Base-by-base conservation (phyloP, 1,140 invertebrate genomes). In the Mizuhopecten yessoensis region DNA sequence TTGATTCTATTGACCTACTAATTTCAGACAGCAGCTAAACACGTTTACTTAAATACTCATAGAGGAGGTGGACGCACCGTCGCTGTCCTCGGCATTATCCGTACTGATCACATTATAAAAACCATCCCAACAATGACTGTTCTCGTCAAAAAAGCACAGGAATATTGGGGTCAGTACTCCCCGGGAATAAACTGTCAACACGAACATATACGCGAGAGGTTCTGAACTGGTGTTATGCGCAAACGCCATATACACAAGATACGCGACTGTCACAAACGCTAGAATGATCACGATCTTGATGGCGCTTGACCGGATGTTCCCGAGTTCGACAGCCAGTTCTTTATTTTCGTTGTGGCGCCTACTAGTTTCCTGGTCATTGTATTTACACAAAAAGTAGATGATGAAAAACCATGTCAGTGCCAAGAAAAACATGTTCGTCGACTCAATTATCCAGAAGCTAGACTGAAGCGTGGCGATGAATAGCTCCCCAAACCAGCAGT, bases 361-460 rank as follows among this genome's bases (percentile, higher is more conserved):
- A 23, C 89, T 87, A 11, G 87, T 87, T 89, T 89, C 86, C n/a
- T 89, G 75, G 20, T 90, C 88, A 13, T 90, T 90, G 75, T 42
- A 92, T 89, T 90, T 92, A 88, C 90, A 89, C 45, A 92, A 86
- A 39, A 92, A 92, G 34, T 86, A 75, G 29, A 92, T 34, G 34
- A 92, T 33, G 39, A 90, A 88, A 29, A 92, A 33, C 91, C 91
- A 92, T 0, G 88, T 42, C 42, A 90, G 88, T 9, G 75, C 57
- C 17, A 92, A 34, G 29, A 90, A 90, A 33, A 86, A 34, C 33
- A 90, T 57, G 33, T 90, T 90, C 13, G 86, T 89, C 34, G 87
- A 87, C 36, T 92, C 89, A 34, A 92, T 92, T 29, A 92, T 92
- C 91, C 91, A 92, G 36, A 92, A 92, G 11, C 91, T 89, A 34